phyloP scores from a whole-genome alignment of 1,140 invertebrate genomes.

The Eupeodes corollae region DNA sequence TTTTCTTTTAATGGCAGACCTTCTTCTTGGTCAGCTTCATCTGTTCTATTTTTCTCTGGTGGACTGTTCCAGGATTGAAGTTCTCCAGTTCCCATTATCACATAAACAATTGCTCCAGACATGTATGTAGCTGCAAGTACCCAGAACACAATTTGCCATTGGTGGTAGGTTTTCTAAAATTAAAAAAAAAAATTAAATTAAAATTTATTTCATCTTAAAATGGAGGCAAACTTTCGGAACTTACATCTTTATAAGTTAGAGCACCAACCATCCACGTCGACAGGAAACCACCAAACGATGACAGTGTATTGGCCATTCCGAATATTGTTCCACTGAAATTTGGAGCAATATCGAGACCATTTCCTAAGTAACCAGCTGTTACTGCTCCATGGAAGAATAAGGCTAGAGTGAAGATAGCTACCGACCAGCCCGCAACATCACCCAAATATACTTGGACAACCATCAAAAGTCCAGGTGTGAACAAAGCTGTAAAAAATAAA shows the following conservation, averaged over 20 bases:
- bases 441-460: slow-evolving; percentile 57
- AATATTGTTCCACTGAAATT: slow-evolving; percentile 85
- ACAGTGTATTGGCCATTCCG: slow-evolving; percentile 80
- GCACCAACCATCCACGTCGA: slow-evolving; percentile 75
- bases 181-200: slow-evolving; percentile 2
- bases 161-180: slow-evolving; percentile 54
- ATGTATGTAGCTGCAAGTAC: slow-evolving; percentile 62
- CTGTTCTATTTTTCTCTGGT: slow-evolving; percentile 24
- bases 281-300: slow-evolving; percentile 76
- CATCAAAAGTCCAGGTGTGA: slow-evolving; percentile 55
- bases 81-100: slow-evolving; percentile 57
- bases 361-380: slow-evolving; percentile 77
- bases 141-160: slow-evolving; percentile 80
- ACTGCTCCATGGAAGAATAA: slow-evolving; percentile 75
- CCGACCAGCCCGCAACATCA: slow-evolving; percentile 52
- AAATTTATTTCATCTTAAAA: neutral
- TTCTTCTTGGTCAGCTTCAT: slow-evolving; percentile 23
- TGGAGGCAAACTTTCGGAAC: slow-evolving; percentile 15
- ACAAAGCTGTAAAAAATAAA: slow-evolving; percentile 41
- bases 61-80: slow-evolving; percentile 45
- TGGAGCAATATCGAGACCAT: slow-evolving; percentile 80
- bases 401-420: slow-evolving; percentile 61
- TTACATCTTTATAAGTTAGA: slow-evolving; percentile 62
- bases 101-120: slow-evolving; percentile 54
- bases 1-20: slow-evolving; percentile 27